Evolutionary conservation across 2,113 vertebrate genomes (phyloP).

Genomic region (Petromus typicus): DNA sequence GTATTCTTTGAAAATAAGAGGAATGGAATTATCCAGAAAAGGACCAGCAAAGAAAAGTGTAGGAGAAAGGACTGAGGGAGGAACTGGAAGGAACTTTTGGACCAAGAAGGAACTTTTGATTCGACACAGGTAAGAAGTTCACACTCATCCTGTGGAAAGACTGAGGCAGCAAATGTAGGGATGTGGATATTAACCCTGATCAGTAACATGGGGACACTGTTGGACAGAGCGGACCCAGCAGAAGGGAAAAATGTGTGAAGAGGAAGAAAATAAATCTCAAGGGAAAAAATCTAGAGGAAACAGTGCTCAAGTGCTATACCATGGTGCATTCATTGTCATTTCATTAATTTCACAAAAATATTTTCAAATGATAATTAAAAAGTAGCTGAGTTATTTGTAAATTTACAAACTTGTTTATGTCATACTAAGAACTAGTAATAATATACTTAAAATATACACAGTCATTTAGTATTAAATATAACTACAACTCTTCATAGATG

Average conservation of each 20-base stretch:
- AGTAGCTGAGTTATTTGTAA: not conserved
- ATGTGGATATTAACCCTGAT: not conserved
- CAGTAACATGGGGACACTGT: not conserved
- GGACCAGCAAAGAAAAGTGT: not conserved
- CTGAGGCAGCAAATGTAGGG: not conserved
- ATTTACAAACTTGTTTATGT: not conserved
- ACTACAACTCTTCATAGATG: not conserved
- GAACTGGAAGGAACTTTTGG: not conserved
- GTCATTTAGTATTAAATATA: not conserved
- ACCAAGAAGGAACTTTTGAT: not conserved
- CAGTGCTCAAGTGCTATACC: not conserved
- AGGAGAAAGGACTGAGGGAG: not conserved
- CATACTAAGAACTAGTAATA: not conserved
- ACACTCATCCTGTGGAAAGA: not conserved
- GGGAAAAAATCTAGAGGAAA: not conserved
- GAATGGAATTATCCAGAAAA: not conserved
- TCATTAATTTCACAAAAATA: not conserved
- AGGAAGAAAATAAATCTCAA: not conserved
- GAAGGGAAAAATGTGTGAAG: not conserved
- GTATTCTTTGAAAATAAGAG: conserved; percentile 11
- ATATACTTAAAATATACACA: not conserved
- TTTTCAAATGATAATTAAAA: not conserved
- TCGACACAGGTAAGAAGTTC: not conserved
- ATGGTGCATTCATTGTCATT: not conserved
- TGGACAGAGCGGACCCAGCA: not conserved